These are phyloP conservation scores for Carabus problematicus DNA, from an alignment of 2,888 invertebrate species.

Conservation along the genomic window DNA sequence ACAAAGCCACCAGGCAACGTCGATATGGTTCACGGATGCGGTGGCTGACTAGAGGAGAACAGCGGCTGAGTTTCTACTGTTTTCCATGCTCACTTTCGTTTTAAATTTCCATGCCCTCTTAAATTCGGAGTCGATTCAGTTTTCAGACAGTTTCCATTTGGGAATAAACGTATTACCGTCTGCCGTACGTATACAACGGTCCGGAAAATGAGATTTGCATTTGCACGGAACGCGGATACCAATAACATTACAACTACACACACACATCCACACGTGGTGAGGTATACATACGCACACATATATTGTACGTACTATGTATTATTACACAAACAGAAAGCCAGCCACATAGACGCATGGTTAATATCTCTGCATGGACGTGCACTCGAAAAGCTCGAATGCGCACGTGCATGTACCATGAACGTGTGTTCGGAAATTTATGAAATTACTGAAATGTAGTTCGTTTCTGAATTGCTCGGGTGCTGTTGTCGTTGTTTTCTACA, in stretches of 20 bases:
- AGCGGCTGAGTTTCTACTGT: not conserved
- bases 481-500: not conserved
- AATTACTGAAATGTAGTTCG: conserved; percentile 30
- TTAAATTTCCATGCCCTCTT: conserved; percentile 37
- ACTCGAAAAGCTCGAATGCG: no score
- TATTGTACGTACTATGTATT: not conserved
- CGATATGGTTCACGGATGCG: no score
- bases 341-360: not conserved
- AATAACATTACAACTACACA: conserved; percentile 18
- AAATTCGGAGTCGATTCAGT: conserved; percentile 34
- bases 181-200: conserved; percentile 29
- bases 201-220: conserved; percentile 38
- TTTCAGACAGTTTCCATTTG: conserved; percentile 38
- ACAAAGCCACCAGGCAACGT: no score
- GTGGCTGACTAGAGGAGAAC: no score
- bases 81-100: conserved; percentile 35
- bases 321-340: not conserved
- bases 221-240: conserved; percentile 27
- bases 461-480: not conserved
- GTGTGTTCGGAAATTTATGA: conserved; percentile 21
- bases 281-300: not conserved
- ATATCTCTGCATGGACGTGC: no score
- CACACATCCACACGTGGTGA: not conserved
- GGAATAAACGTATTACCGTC: conserved; percentile 37
- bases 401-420: not conserved